Percentiles rank a stretch among this genome's conserved stretches.
These are phyloP conservation scores for Theristicus caerulescens DNA, from an alignment of 2,113 vertebrate genomes.

Conservation along the genomic window DNA sequence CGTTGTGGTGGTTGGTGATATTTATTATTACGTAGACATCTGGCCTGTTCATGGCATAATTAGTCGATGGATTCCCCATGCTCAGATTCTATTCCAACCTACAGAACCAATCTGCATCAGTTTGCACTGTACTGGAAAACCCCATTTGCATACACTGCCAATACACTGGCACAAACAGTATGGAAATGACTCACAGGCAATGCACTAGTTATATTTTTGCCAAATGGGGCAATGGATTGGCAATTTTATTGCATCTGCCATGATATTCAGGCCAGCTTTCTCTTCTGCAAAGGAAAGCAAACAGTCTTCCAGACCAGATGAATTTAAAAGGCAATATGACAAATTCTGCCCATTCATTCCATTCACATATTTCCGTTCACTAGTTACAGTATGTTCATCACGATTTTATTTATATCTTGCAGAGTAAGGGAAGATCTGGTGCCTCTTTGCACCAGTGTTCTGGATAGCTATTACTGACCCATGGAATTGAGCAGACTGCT, in stretches of 20 bases:
- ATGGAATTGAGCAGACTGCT: background rate
- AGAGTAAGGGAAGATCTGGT: background rate
- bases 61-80: background rate
- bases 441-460: background rate
- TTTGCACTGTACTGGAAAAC: background rate
- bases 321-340: background rate
- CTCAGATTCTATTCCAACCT: background rate
- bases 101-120: background rate
- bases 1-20: background rate
- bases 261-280: slow-evolving; percentile 2
- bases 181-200: background rate
- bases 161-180: background rate
- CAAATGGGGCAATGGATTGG: background rate
- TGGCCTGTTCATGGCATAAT: background rate
- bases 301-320: background rate
- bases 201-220: background rate
- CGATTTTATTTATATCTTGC: background rate
- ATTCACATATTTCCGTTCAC: background rate
- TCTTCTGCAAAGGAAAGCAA: background rate
- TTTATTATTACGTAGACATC: background rate
- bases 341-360: background rate
- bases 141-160: background rate
- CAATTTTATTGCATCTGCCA: background rate
- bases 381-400: background rate
- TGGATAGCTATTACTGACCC: background rate